Base-by-base conservation (phyloP, 2,797 vertebrate species). In the Chaunax sp. region DNA sequence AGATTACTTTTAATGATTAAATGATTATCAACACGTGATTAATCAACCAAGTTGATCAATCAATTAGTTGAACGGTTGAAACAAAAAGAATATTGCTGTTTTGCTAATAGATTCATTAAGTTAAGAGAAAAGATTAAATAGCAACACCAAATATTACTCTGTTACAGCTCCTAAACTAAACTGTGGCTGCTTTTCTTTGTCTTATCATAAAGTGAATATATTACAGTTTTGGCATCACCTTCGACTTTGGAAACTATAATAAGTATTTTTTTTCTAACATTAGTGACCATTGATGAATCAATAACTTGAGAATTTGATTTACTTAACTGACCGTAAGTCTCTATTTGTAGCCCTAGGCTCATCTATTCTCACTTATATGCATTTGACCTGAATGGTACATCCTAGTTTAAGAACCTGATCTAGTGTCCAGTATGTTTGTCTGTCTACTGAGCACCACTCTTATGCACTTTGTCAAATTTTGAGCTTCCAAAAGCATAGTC, bases 401-500 rank as follows among this genome's bases (percentile, higher is more conserved):
- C 33, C 33, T 35, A 35, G 8, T n/a, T 45, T 56, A 46, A 71
- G 3, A 28, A 51, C 30, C 51, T 44, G 20, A 45, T 26, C 45
- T 44, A 4, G 13, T 61, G 37, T 33, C n/a, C 30, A 14, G 43
- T 40, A 40, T 67, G 45, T 65, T 52, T 65, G 38, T 64, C 44
- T 64, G 35, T 64, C 47, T 64, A 49, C 51, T 65, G 57, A 77
- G 37, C 61, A 38, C 56, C 69, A 53, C 51, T 45, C 52, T 22
- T 41, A 46, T 69, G 49, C 58, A 61, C 72, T 78, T 74, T 44
- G 67, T 70, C 33, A 69, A 16, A 78, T 68, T 82, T 75, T 43
- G 46, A 62, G 60, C 26, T 38, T 75, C 38, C 61, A 38, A 67
- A 84, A 81, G 65, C 68, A 26, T 25, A 41, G 73, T 63, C 54